Conservation (phyloP, 2,113 vertebrate species). For the Morone saxatilis region DNA sequence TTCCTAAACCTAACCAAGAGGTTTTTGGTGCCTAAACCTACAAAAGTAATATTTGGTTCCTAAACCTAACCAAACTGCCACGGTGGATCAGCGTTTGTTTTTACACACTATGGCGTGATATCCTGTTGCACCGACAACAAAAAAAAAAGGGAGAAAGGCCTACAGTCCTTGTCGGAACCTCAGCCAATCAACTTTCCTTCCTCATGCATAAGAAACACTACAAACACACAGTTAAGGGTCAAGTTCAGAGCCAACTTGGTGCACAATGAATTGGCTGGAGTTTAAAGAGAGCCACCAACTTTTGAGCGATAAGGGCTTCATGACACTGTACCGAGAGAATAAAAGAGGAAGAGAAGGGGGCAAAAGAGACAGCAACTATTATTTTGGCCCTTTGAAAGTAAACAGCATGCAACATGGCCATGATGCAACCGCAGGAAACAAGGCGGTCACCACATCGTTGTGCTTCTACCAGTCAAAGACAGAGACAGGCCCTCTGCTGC, state of each 20-base stretch:
- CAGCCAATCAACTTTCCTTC: background rate
- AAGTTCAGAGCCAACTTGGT: background rate
- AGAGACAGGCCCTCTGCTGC: slow-evolving; percentile 9
- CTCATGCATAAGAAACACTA: background rate
- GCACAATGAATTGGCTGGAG: background rate
- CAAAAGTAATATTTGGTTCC: no score
- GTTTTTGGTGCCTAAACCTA: no score
- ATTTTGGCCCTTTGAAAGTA: slow-evolving; percentile 64
- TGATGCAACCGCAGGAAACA: slow-evolving; percentile 74
- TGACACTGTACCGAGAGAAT: background rate
- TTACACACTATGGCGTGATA: no score
- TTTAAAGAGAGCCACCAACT: slow-evolving; percentile 32
- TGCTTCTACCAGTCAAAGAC: slow-evolving; percentile 33
- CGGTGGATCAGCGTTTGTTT: no score
- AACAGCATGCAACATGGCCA: slow-evolving; percentile 49
- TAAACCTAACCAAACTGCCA: no score
- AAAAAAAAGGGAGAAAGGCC: no score
- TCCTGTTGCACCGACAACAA: background rate
- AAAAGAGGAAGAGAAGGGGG: background rate
- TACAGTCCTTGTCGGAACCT: background rate
- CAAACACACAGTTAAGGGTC: background rate
- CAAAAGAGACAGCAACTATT: slow-evolving; percentile 38
- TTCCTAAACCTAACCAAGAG: no score
- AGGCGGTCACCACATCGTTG: slow-evolving; percentile 45
- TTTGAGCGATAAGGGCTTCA: background rate